Evolutionary conservation across 2,888 invertebrate genomes (phyloP), one percentile per base, ranked within the genome.

Genomic region (Barypeithes pellucidus): DNA sequence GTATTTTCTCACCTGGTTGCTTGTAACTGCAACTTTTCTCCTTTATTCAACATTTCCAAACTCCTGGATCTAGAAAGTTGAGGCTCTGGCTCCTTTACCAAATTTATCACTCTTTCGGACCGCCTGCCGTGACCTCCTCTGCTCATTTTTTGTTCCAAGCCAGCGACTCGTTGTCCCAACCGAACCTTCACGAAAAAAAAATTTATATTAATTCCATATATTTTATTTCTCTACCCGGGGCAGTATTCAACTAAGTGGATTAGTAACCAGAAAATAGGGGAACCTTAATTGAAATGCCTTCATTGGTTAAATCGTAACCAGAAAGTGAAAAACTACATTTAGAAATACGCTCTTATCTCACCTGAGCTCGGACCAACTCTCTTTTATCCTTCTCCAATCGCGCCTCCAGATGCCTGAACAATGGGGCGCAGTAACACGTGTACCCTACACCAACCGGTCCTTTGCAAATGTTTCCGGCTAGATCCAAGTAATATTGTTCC

Each of bases 361-460:
- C 92, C 82, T 95, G 94, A 0, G 95, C 94, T 80, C 91, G 90
- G 84, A 95, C 91, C 78, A 95, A 84, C 80, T 95, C 94, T 74
- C 92, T 91, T 79, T 94, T 94, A 80, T 95, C 94, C 78, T 92
- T 90, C 80, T 94, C 94, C 62, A 97, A 84, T 76, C 93, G 91
- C 43, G 94, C 92, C 83, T 97, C 96, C 86, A 97, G 91, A 78
- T 95, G 94, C 75, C 94, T 91, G 83, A 97, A 94, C 85, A 96
- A 93, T 0, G 97, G 97, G 0, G 95, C 95, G 84, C 98, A 98
- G 83, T 95, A 96, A 85, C 96, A 97, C 0, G 95, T 94, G 84
- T 96, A 95, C 0, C 96, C 96, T 1, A 95, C 93, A 0, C 97
- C 97, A n/a, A 97, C 93, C 0, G 97, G 97, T 0, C 97, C 97